Conservation (phyloP, 2,888 invertebrate species). For the Laspeyria flexula region DNA sequence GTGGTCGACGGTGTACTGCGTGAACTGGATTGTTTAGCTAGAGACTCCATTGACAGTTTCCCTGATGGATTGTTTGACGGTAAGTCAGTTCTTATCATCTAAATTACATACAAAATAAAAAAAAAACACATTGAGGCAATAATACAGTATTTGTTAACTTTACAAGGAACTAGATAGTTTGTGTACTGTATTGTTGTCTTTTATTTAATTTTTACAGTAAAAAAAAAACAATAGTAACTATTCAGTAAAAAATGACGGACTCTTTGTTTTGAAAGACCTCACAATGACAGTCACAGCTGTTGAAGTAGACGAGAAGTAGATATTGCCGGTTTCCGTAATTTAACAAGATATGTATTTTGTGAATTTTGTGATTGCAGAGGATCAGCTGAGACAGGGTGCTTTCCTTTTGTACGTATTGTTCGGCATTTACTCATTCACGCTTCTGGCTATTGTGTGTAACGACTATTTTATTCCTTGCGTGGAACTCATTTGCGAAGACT, state of each 20-base stretch:
- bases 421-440: slow-evolving; percentile 93
- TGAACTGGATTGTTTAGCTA: slow-evolving; percentile 50
- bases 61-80: slow-evolving; percentile 80
- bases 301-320: too few relatives aligned
- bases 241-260: too few relatives aligned
- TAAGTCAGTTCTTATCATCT: slow-evolving; percentile 36
- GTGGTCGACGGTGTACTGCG: slow-evolving; percentile 57
- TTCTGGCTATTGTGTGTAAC: slow-evolving; percentile 95
- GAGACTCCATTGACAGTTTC: slow-evolving; percentile 85
- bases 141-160: background rate
- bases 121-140: background rate
- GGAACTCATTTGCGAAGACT: slow-evolving; percentile 93
- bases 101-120: background rate
- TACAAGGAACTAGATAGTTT: background rate
- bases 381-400: slow-evolving; percentile 91
- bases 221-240: too few relatives aligned
- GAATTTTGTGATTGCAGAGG: slow-evolving; percentile 81
- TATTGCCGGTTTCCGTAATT: too few relatives aligned
- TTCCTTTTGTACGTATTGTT: slow-evolving; percentile 91
- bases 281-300: too few relatives aligned
- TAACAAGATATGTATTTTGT: too few relatives aligned
- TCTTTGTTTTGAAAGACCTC: too few relatives aligned
- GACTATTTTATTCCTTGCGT: slow-evolving; percentile 96
- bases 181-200: background rate
- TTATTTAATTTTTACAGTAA: background rate